These are phyloP conservation scores for Cacatua alba DNA, from an alignment of 2,113 vertebrate species.

Conservation along the genomic window DNA sequence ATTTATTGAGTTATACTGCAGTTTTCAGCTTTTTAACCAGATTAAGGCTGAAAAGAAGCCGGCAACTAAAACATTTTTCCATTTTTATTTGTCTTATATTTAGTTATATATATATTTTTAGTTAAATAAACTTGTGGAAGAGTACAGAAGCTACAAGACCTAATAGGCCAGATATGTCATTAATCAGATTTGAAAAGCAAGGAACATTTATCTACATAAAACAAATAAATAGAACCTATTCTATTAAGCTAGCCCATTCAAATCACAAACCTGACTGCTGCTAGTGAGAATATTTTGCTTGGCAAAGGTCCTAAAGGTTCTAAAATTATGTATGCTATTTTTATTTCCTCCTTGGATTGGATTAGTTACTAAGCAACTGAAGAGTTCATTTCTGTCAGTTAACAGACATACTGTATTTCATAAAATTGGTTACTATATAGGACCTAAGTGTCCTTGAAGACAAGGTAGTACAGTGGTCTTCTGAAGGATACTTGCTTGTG, in stretches of 20 bases:
- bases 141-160: slow-evolving; percentile 16
- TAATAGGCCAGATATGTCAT: not conserved
- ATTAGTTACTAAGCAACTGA: slow-evolving; percentile 83
- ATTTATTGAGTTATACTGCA: slow-evolving; percentile 48
- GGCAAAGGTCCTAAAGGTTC: slow-evolving; percentile 77
- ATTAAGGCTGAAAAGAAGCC: slow-evolving; percentile 51
- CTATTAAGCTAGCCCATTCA: slow-evolving; percentile 64
- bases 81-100: slow-evolving; percentile 13
- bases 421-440: slow-evolving; percentile 36
- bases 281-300: slow-evolving; percentile 76
- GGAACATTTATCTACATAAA: slow-evolving; percentile 35
- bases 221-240: slow-evolving; percentile 15
- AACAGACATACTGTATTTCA: slow-evolving; percentile 72
- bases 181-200: slow-evolving; percentile 29
- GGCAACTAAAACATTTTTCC: slow-evolving; percentile 20
- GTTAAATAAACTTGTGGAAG: slow-evolving; percentile 40
- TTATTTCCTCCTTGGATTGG: slow-evolving; percentile 76
- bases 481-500: not conserved
- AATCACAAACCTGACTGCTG: slow-evolving; percentile 69
- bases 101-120: slow-evolving; percentile 7
- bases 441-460: not conserved
- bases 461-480: not conserved
- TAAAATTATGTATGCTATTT: slow-evolving; percentile 83
- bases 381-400: slow-evolving; percentile 78
- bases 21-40: slow-evolving; percentile 60